Evolutionary conservation across 2,888 invertebrate genomes (phyloP), one percentile per base, ranked within the genome.

Genomic region (Drosophila putrida): DNA sequence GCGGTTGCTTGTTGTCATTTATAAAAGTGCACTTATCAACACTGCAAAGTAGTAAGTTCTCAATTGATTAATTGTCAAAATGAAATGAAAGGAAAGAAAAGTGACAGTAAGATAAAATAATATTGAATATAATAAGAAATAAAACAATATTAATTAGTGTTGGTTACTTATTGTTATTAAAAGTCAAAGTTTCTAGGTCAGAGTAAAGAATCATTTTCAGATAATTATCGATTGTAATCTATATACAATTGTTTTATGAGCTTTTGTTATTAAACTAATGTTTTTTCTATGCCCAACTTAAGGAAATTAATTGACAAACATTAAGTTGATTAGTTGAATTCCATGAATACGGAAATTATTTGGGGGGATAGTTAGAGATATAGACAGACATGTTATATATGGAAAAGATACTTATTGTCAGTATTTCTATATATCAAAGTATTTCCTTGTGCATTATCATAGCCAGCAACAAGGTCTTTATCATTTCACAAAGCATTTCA

Each of bases 371-470:
- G 10, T 15, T 33, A 13, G 5, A 9, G 8, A 33, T 28, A 20
- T 38, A 31, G n/a, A 33, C 4, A 20, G 20, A 20, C 20, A 20
- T 20, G 20, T 20, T 20, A 2, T 41, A 31, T 15, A 38, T 33
- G 0, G 15, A n/a, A 33, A 35, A 44, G 41, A 15, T 20, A 20
- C 20, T 20, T 10, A 39, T n/a, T n/a, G 39, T 33, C 20, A 41
- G 2, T 20, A 53, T 13, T 36, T 53, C 2, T 28, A 54, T 41
- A 31, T 15, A 39, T 31, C 31, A 15, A 53, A 44, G 28, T n/a
- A 68, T 76, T 76, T 74, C 77, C 77, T 71, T 41, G 44, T 76
- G 39, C 55, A 60, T 60, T 75, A 27, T 33, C 39, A 71, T 57
- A 44, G 13, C n/a, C 1, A 20, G 54, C 9, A 27, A 35, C 75